These are phyloP conservation scores for Anableps anableps DNA, from an alignment of 2,797 vertebrate genomes.

Conservation along the genomic window DNA sequence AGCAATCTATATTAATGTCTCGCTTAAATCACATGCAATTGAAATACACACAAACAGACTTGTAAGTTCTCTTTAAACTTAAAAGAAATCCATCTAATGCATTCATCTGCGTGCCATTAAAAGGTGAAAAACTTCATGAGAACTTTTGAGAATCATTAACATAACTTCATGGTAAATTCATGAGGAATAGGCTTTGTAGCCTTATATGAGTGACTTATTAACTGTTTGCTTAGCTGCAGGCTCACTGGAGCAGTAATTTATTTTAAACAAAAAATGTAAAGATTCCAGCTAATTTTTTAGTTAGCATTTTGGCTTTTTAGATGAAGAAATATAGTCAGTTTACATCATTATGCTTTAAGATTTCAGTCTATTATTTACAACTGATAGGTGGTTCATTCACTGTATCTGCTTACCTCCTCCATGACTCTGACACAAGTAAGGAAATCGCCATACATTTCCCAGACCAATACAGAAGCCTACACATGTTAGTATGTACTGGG, in stretches of 20 bases:
- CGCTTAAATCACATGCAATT: background rate
- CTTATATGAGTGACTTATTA: constrained; percentile 32
- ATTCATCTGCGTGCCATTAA: background rate
- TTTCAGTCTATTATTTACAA: background rate
- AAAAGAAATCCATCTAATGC: background rate
- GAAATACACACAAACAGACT: background rate
- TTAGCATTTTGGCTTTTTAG: background rate
- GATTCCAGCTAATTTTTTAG: background rate
- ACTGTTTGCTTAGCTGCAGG: background rate
- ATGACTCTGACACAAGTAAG: constrained; percentile 91
- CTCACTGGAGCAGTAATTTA: background rate
- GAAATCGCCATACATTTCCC: constrained; percentile 94
- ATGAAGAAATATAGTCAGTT: background rate
- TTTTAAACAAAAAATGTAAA: background rate
- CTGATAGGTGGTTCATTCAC: background rate
- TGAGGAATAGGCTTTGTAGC: background rate
- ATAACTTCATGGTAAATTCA: background rate
- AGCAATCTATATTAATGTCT: background rate
- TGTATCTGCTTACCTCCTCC: constrained; percentile 87
- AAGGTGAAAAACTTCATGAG: background rate
- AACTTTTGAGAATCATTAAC: constrained; percentile 37
- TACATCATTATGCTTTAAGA: background rate
- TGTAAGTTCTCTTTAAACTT: background rate
- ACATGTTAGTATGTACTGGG: constrained; percentile 93
- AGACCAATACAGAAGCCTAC: constrained; percentile 93